Evolutionary conservation across 2,888 invertebrate species (phyloP).

Genomic region (Polydrusus pterygomalis): DNA sequence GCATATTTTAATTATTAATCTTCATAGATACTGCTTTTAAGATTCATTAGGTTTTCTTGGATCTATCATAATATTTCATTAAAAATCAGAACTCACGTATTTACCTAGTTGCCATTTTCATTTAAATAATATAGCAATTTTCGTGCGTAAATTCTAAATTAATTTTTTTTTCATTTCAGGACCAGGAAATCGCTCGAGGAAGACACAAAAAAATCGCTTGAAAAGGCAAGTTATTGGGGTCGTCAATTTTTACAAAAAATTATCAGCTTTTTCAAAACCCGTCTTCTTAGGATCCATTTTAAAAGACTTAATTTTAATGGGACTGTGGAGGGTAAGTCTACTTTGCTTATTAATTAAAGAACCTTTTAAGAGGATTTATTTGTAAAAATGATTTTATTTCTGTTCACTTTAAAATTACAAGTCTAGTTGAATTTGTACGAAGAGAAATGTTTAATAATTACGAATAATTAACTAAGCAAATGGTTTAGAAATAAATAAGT

Average conservation of each 20-base stretch:
- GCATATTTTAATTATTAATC: too few species aligned
- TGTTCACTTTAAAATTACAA: too few species aligned
- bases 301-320: slow-evolving; percentile 28
- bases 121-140: too few species aligned
- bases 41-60: too few species aligned
- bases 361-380: background rate
- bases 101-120: too few species aligned
- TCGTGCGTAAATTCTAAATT: too few species aligned
- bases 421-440: too few species aligned
- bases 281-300: slow-evolving; percentile 25
- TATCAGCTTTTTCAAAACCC: slow-evolving; percentile 28
- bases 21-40: too few species aligned
- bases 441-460: too few species aligned
- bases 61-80: too few species aligned
- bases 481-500: background rate
- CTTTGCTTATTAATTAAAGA: background rate
- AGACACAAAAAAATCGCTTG: slow-evolving; percentile 1
- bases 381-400: background rate
- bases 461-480: background rate
- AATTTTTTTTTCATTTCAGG: background rate
- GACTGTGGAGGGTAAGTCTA: slow-evolving; percentile 31
- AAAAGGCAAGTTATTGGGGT: background rate
- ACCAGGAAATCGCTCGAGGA: background rate
- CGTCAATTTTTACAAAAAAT: slow-evolving; percentile 13
- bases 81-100: too few species aligned